These are phyloP conservation scores for Cheilosia grossa DNA, from an alignment of 2,888 invertebrate genomes.

Conservation along the genomic window DNA sequence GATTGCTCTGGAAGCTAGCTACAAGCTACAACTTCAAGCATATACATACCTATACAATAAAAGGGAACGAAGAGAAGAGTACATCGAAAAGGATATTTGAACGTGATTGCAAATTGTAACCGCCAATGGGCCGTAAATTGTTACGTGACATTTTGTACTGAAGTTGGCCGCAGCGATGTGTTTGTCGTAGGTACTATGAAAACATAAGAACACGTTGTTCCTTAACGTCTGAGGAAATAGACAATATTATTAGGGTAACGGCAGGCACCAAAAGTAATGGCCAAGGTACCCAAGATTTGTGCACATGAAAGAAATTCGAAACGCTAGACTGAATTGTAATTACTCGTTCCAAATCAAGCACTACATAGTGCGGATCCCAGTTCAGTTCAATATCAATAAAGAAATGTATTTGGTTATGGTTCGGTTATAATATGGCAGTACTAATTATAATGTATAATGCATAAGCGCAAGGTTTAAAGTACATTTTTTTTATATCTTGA, in stretches of 20 bases:
- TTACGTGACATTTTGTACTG: slow-evolving; percentile 79
- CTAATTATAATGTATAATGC: too few species aligned
- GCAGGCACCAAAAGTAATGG: slow-evolving; percentile 46
- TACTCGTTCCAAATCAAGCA: not conserved
- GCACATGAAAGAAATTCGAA: slow-evolving; percentile 20
- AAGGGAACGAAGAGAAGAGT: slow-evolving; percentile 22
- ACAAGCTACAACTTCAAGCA: slow-evolving; percentile 37
- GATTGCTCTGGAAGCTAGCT: slow-evolving; percentile 21
- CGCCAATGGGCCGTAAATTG: slow-evolving; percentile 83
- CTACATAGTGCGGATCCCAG: too few species aligned
- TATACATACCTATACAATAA: slow-evolving; percentile 35
- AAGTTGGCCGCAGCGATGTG: slow-evolving; percentile 21
- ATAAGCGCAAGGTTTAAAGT: too few species aligned
- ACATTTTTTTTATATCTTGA: too few species aligned
- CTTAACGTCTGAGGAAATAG: slow-evolving; percentile 25
- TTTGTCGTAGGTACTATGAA: slow-evolving; percentile 6
- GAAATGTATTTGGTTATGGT: too few species aligned
- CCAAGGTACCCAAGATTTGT: slow-evolving; percentile 46
- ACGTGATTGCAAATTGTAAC: slow-evolving; percentile 83
- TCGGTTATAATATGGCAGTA: too few species aligned
- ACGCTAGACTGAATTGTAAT: slow-evolving; percentile 34
- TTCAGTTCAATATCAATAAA: too few species aligned
- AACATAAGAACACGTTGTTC: slow-evolving; percentile 35
- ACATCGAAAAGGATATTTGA: slow-evolving; percentile 75
- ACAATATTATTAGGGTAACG: slow-evolving; percentile 56